These are phyloP conservation scores for Naso thynnoides DNA, from an alignment of 2,797 vertebrate genomes.

Conservation along the genomic window DNA sequence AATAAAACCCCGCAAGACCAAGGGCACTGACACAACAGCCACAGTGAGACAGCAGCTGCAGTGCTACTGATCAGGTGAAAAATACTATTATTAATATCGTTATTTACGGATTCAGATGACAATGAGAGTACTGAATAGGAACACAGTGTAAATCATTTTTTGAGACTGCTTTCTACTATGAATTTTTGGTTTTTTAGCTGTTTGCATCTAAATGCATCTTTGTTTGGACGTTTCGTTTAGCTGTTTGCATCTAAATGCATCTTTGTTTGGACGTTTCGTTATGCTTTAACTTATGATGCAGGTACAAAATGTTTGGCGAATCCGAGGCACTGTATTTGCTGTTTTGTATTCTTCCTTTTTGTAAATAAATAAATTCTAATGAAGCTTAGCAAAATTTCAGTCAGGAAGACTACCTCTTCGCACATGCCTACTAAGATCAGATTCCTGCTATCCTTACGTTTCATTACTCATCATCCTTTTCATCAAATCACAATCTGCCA, in stretches of 20 bases:
- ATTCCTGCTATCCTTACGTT: too few relatives aligned
- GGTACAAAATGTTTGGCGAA: background rate
- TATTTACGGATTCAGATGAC: constrained; percentile 8
- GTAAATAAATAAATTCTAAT: too few relatives aligned
- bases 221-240: background rate
- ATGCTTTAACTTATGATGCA: background rate
- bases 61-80: constrained; percentile 5
- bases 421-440: too few relatives aligned
- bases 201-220: background rate
- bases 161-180: background rate
- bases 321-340: background rate
- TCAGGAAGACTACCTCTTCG: too few relatives aligned
- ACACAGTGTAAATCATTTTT: background rate
- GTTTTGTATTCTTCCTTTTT: too few relatives aligned
- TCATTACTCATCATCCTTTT: too few relatives aligned
- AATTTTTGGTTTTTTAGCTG: background rate
- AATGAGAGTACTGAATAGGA: background rate
- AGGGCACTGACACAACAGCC: constrained; percentile 59
- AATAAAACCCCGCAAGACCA: constrained; percentile 72
- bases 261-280: background rate
- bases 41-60: background rate
- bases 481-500: too few relatives aligned
- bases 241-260: background rate
- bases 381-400: too few relatives aligned
- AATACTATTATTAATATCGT: constrained; percentile 12